Base-by-base conservation (phyloP, 2,113 vertebrate genomes). In the Ceratotherium simum region DNA sequence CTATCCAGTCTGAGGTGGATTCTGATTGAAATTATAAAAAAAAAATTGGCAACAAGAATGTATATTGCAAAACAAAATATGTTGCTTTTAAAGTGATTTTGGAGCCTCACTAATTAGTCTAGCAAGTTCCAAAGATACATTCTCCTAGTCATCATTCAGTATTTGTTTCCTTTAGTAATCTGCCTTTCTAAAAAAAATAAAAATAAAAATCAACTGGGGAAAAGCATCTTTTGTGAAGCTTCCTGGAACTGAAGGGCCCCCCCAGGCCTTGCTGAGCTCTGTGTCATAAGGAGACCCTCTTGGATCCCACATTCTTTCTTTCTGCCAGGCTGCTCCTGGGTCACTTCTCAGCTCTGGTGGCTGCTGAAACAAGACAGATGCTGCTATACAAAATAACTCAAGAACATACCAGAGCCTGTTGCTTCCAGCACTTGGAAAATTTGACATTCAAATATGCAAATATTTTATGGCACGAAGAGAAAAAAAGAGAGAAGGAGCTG, bases 11-110 rank as follows among this genome's bases (percentile, higher is more conserved):
- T 96, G 96, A 96, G 96, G 98, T 97, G 91, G 96, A 98, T 98
- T 98, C 73, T 98, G 98, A 98, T 98, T 98, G 98, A 98, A 98
- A 97, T 98, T 96, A 69, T 85, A 93, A 58, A 86, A 94, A 96
- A 91, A 97, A 97, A 96, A 27, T 98, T 99, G 98, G 99, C 99
- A 99, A 96, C 94, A 97, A 98, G 96, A 98, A 98, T 97, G 98
- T 98, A 98, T 99, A 98, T 99, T 98, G 98, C 98, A 99, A 98
- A 99, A 99, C 98, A 99, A 99, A 99, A 98, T 98, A 98, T 99
- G 99, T 99, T 98, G 98, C 98, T 99, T 99, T 98, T 98, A 98
- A 99, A 98, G 98, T 98, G 98, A 98, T 99, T 99, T 98, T 98
- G 98, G 98, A 99, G 98, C 98, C 98, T 99, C 96, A 91, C 98